Base-by-base conservation (phyloP, 2,797 vertebrate genomes). In the Liasis olivaceus region DNA sequence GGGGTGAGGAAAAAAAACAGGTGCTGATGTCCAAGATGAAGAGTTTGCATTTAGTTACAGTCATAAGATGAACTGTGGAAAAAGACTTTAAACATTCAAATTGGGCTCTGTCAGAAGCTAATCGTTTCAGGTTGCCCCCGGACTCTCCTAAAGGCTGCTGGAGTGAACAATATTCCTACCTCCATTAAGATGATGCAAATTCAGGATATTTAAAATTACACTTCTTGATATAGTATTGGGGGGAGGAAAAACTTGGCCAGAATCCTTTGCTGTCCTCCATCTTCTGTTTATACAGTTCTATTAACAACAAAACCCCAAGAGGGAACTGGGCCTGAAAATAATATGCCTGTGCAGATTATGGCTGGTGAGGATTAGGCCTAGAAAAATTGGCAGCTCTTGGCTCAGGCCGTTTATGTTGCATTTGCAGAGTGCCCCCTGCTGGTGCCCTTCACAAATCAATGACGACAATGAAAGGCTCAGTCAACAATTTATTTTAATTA, bases 401-500 rank as follows among this genome's bases (percentile, higher is more conserved):
- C 36, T 64, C 54, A 84, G 60, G 58, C 59, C 24, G 14, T 26
- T 59, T 51, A 51, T 6, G 63, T 4, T 2, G 26, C 56, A 51
- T 69, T 86, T 89, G 24, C 77, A 90, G 85, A 42, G 85, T 36
- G 85, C 85, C 66, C 92, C 66, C 85, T 93, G 89, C 89, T 12
- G 9, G 59, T 7, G n/a, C 47, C 85, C 59, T 93, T 87, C 85
- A 56, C 85, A 15, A 87, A 63, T 87, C 58, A 63, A 81, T 56
- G n/a, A 51, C 54, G 47, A n/a, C 36, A 20, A 60, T 2, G 7
- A 64, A 13, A 88, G 15, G 69, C 36, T 36, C 26, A 69, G 59
- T 56, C 89, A 81, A 64, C 84, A 69, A 92, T 86, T 31, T 91
- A 47, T 69, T 93, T 72, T 90, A 90, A 93, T 88, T 64, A 88